Conservation (phyloP, 2,113 vertebrate genomes). For the Eulacestoma nigropectus region DNA sequence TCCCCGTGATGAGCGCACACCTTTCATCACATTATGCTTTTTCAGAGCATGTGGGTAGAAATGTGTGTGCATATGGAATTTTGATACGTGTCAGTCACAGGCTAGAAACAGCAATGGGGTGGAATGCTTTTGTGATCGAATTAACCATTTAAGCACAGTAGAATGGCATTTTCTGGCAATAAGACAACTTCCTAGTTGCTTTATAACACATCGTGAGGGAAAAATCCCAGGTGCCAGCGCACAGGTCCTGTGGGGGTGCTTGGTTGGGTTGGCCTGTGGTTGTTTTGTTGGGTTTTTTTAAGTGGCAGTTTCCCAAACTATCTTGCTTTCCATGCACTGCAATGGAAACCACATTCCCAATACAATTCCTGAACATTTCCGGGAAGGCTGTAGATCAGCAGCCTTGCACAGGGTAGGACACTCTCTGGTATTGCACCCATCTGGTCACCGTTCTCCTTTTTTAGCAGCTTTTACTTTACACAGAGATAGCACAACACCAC, state of each 20-base stretch:
- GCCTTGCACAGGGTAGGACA: not conserved
- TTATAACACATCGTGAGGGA: accelerated
- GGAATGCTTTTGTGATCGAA: not conserved
- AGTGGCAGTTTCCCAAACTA: not conserved
- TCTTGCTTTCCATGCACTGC: not conserved
- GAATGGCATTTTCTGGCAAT: not conserved
- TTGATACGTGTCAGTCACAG: not conserved
- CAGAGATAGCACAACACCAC: not conserved
- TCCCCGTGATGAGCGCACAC: not conserved
- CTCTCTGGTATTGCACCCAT: not conserved
- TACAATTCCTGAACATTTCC: not conserved
- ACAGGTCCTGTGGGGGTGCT: not conserved
- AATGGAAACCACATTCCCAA: not conserved
- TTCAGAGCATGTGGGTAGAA: not conserved
- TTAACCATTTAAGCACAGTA: not conserved
- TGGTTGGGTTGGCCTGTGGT: too few species aligned
- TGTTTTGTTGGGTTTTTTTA: too few species aligned
- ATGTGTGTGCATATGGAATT: not conserved
- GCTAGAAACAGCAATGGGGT: not conserved
- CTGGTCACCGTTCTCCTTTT: not conserved
- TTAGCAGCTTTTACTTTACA: not conserved
- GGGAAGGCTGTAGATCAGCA: not conserved
- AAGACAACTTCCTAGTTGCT: not conserved
- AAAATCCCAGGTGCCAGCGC: not conserved
- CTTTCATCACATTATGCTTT: not conserved